Evolutionary conservation across 1,140 invertebrate genomes (phyloP).

Genomic region (Holcopasites calliopsidis): DNA sequence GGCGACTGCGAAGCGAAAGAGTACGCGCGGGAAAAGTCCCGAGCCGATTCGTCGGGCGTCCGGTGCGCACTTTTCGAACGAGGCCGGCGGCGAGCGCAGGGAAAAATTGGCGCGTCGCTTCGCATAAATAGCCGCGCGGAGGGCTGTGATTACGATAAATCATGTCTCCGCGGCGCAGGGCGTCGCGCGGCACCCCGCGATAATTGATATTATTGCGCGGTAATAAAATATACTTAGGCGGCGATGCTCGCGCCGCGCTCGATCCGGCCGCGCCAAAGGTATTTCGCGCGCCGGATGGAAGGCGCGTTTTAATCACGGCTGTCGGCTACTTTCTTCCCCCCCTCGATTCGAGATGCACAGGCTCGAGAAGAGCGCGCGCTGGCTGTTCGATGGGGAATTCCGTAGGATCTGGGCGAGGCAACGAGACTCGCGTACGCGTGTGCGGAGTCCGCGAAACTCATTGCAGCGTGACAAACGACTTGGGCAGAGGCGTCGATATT

Average conservation of each 20-base stretch:
- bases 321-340: neutral
- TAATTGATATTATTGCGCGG: constrained; percentile 32
- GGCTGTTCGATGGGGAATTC: no score
- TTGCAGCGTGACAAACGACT: constrained; percentile 44
- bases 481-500: constrained; percentile 14
- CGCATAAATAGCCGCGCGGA: constrained; percentile 1
- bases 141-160: constrained; percentile 40
- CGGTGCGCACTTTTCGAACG: neutral
- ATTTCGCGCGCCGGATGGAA: neutral
- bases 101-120: constrained; percentile 13
- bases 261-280: neutral
- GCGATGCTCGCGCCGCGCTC: constrained; percentile 3
- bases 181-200: constrained; percentile 5
- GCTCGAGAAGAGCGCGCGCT: no score
- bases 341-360: no score
- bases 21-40: no score
- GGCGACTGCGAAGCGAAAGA: constrained; percentile 1
- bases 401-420: constrained; percentile 42
- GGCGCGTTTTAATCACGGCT: neutral
- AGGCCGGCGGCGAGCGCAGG: neutral
- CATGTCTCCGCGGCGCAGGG: constrained; percentile 1
- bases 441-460: constrained; percentile 39
- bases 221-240: constrained; percentile 17
- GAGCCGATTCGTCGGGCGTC: no score
- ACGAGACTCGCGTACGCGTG: neutral